Base-by-base conservation (phyloP, 2,888 invertebrate genomes). In the Eupithecia exiguata region DNA sequence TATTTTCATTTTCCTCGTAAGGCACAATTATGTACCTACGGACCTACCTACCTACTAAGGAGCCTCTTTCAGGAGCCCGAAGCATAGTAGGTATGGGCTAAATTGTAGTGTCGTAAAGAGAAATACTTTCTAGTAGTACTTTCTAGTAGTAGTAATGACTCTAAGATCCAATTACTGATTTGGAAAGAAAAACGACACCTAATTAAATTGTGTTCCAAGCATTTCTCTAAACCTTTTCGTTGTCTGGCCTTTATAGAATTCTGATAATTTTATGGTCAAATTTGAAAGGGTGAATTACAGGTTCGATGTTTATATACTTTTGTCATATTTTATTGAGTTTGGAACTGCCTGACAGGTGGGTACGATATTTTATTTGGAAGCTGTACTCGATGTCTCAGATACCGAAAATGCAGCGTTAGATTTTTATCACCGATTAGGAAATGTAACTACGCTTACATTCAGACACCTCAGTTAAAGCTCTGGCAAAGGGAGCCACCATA, bases 1-100 rank as follows among this genome's bases (percentile, higher is more conserved):
- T 66, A 66, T 65, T 36, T 36, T 36, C 18, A 38, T 36, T 58
- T 58, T 58, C 58, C 58, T 58, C 35, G 21, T 38, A 71, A 43
- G 66, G 40, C 40, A 21, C 65, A 65, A 65, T 65, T 65, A 40
- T 21, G 21, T 12, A 21, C 21, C 53, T 10, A 21, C 53, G n/a
- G n/a, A n/a, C n/a, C n/a, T n/a, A n/a, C n/a, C n/a, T n/a, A n/a
- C n/a, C n/a, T 30, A 30, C 30, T 30, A 3, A 30, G 30, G 30
- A 30, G 30, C 4, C 21, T 38, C 35, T 38, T 65, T 21, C 25
- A 21, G n/a, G 40, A 66, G n/a, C 66, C 38, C 12, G 40, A n/a
- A 21, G 66, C 40, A 66, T 30, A 30, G 4, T 30, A 6, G 43
- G 16, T 18, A 18, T 16, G 16, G 18, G 35, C 30, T 18, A 35